Conservation (phyloP, 2,797 vertebrate species). For the Characodon lateralis region DNA sequence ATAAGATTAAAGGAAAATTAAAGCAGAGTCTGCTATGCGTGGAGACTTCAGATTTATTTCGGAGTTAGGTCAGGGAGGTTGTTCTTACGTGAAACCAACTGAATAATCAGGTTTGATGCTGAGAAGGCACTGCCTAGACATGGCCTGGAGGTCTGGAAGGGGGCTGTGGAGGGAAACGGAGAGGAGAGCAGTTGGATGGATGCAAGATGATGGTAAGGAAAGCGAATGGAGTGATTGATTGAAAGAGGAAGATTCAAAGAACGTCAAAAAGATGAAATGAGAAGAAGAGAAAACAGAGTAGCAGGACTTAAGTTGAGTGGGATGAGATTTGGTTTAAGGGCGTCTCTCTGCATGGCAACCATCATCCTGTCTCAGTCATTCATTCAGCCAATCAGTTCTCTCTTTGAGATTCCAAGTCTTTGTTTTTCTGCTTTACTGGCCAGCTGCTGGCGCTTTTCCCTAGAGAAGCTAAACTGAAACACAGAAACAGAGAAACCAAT, state of each 20-base stretch:
- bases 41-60: neutral
- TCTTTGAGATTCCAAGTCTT: constrained; percentile 29
- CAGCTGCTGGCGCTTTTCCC: constrained; percentile 35
- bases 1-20: neutral
- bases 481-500: constrained; percentile 50
- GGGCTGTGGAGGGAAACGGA: constrained; percentile 8
- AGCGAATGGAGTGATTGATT: constrained; percentile 2
- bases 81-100: constrained; percentile 39
- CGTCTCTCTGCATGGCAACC: constrained; percentile 42
- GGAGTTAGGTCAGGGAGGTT: constrained; percentile 28
- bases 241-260: neutral
- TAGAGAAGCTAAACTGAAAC: constrained; percentile 37
- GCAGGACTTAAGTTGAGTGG: neutral
- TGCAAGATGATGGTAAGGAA: constrained; percentile 1
- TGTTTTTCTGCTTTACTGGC: constrained; percentile 34
- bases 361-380: constrained; percentile 7
- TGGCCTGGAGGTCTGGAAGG: constrained; percentile 47
- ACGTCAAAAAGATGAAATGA: neutral
- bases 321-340: neutral
- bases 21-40: neutral
- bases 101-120: constrained; percentile 59
- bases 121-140: constrained; percentile 61
- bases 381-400: constrained; percentile 52
- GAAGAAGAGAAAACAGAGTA: constrained; percentile 3
- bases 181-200: neutral